Conservation (phyloP, 2,797 vertebrate species). For the Martes flavigula region DNA sequence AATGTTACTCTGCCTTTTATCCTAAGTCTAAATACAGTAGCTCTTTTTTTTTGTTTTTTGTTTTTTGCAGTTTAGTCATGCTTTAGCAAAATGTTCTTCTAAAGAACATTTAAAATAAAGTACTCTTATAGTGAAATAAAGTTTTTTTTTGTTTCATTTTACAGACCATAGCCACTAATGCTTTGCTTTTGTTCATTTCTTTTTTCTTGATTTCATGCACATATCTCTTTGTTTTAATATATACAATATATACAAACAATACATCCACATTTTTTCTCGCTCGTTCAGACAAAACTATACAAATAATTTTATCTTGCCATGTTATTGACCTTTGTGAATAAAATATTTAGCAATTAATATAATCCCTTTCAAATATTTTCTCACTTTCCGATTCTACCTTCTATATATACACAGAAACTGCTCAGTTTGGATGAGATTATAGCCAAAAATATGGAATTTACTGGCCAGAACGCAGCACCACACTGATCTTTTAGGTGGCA, state of each 20-base stretch:
- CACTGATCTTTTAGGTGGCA: conserved; percentile 94
- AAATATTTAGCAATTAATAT: conserved; percentile 98
- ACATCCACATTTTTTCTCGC: conserved; percentile 97
- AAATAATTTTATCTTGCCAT: conserved; percentile 98
- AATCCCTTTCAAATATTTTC: conserved; percentile 98
- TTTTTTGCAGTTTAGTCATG: conserved; percentile 98
- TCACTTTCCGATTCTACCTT: conserved; percentile 95
- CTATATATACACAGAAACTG: conserved; percentile 99
- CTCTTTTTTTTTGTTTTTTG: conserved; percentile 89
- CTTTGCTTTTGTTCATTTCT: conserved; percentile 95
- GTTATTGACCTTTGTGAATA: conserved; percentile 99
- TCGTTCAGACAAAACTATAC: conserved; percentile 99
- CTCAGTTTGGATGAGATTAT: conserved; percentile 90
- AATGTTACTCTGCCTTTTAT: conserved; percentile 96
- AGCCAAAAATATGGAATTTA: conserved; percentile 99
- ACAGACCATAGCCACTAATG: conserved; percentile 99
- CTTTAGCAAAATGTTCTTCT: conserved; percentile 99
- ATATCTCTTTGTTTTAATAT: conserved; percentile 98
- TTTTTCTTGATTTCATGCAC: conserved; percentile 99
- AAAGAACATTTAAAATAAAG: conserved; percentile 99
- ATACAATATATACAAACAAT: conserved; percentile 99
- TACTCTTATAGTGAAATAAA: conserved; percentile 99
- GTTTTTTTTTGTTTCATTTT: conserved; percentile 98
- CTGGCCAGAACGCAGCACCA: conserved; percentile 97
- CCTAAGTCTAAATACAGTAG: conserved; percentile 99